Evolutionary conservation across 2,113 vertebrate species (phyloP).

Genomic region (Hippocampus mohnikei): DNA sequence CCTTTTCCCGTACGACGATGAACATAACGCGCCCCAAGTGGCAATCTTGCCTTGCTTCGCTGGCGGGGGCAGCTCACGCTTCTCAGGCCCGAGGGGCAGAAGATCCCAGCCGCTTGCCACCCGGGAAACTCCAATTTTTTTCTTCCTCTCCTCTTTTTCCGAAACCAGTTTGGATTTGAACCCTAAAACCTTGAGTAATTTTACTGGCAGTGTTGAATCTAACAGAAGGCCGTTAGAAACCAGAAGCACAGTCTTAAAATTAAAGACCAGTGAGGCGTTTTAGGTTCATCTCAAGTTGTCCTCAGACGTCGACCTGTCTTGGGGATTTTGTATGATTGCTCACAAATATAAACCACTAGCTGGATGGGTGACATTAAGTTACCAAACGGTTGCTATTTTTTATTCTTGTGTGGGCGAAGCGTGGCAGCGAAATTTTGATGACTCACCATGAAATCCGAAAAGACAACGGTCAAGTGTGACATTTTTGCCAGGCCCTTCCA

Average conservation of each 20-base stretch:
- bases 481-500: neutral
- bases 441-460: neutral
- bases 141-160: neutral
- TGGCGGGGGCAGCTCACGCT: constrained; percentile 41
- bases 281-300: too few relatives aligned
- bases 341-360: too few relatives aligned
- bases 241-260: too few relatives aligned
- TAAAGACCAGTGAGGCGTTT: too few relatives aligned
- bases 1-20: constrained; percentile 46
- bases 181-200: neutral
- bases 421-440: too few relatives aligned
- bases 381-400: too few relatives aligned
- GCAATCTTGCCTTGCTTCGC: constrained; percentile 40
- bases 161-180: constrained; percentile 47
- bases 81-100: constrained; percentile 41
- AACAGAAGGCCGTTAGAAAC: too few relatives aligned
- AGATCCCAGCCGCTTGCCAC: constrained; percentile 44
- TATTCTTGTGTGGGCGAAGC: too few relatives aligned
- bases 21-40: constrained; percentile 48
- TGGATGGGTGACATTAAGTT: too few relatives aligned
- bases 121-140: constrained; percentile 38
- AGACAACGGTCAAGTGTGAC: neutral
- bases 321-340: too few relatives aligned
- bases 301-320: too few relatives aligned
- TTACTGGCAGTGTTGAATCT: too few relatives aligned